Evolutionary conservation across 2,888 invertebrate genomes (phyloP).

Genomic region (Drosophila robusta): DNA sequence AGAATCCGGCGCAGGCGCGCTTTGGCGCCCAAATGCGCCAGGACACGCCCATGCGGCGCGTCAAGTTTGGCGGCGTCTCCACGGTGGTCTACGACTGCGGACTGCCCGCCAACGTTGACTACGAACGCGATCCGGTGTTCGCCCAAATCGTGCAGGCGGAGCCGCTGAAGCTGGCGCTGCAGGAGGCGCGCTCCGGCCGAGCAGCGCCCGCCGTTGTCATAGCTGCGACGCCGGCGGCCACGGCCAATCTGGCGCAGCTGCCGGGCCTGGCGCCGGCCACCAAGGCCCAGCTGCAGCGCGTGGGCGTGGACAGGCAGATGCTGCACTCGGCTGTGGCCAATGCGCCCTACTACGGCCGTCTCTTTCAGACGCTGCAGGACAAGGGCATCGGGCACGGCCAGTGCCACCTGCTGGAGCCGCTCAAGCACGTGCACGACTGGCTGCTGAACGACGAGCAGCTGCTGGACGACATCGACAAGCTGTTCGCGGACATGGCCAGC

Average conservation of each 20-base stretch:
- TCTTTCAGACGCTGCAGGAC: conserved; percentile 86
- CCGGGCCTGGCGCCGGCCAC: conserved; percentile 85
- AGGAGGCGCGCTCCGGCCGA: conserved; percentile 57
- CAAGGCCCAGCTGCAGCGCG: conserved; percentile 86
- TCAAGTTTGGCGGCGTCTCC: conserved; percentile 82
- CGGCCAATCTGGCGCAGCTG: conserved; percentile 82
- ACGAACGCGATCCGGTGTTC: conserved; percentile 83
- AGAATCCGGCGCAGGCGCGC: conserved; percentile 73
- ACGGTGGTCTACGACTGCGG: conserved; percentile 81
- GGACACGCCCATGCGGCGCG: conserved; percentile 84
- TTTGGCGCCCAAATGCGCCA: conserved; percentile 82
- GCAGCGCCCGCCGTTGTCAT: conserved; percentile 48
- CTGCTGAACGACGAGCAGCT: conserved; percentile 86
- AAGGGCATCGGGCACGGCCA: conserved; percentile 86
- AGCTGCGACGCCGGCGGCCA: conserved; percentile 39
- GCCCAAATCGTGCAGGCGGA: conserved; percentile 82
- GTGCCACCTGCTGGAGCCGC: conserved; percentile 87
- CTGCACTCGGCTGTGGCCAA: conserved; percentile 87
- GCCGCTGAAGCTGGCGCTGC: conserved; percentile 75
- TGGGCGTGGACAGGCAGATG: conserved; percentile 87
- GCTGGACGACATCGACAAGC: conserved; percentile 86
- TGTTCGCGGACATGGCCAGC: conserved; percentile 85
- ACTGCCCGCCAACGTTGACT: conserved; percentile 80
- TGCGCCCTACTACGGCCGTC: conserved; percentile 87
- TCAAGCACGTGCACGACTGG: conserved; percentile 87